These are phyloP conservation scores for Phaonia tiefii DNA, from an alignment of 2,888 invertebrate species.

Conservation along the genomic window DNA sequence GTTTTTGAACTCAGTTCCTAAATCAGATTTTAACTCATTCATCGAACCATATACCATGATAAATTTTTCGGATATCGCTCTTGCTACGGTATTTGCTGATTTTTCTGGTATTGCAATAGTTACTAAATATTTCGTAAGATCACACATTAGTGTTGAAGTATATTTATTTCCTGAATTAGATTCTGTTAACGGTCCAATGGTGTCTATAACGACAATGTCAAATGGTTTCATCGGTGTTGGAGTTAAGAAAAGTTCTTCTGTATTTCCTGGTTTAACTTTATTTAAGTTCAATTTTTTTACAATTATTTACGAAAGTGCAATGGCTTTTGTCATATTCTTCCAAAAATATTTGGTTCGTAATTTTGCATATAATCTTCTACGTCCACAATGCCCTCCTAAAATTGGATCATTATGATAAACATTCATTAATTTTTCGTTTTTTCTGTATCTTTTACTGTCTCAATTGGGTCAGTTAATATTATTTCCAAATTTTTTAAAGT, in stretches of 20 bases:
- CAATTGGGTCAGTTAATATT: neutral
- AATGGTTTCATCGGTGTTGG: neutral
- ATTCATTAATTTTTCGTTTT: neutral
- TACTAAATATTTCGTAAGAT: slow-evolving; percentile 25
- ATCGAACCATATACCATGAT: slow-evolving; percentile 24
- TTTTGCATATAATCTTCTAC: too few species aligned
- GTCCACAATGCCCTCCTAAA: too few species aligned
- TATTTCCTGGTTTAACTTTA: neutral
- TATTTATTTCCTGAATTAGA: neutral
- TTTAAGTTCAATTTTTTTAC: neutral
- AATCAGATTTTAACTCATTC: neutral
- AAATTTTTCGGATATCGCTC: slow-evolving; percentile 8
- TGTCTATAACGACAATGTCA: neutral
- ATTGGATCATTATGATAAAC: neutral
- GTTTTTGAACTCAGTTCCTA: slow-evolving; percentile 8
- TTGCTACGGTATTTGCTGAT: neutral
- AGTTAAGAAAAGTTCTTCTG: neutral
- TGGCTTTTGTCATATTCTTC: neutral
- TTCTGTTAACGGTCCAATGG: too few species aligned
- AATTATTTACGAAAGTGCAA: neutral
- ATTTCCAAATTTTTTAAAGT: neutral
- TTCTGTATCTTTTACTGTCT: neutral
- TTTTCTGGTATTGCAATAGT: neutral
- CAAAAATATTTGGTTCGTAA: neutral
- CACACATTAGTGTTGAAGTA: slow-evolving; percentile 19